Conservation (phyloP, 2,888 invertebrate genomes). For the Dolichopus griseipennis region DNA sequence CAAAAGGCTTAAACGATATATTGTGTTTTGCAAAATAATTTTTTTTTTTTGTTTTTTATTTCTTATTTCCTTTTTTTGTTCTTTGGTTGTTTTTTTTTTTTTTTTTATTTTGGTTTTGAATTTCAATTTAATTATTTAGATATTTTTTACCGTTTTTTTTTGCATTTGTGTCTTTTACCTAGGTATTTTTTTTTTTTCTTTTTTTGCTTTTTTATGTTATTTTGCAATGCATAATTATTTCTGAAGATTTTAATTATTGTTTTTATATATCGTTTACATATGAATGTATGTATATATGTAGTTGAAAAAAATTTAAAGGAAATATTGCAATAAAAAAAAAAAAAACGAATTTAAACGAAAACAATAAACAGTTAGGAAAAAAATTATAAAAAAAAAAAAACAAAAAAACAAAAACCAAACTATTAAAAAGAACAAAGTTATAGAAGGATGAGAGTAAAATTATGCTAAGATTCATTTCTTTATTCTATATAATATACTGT, state of each 20-base stretch:
- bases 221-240: constrained; percentile 1
- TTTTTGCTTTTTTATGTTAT: neutral
- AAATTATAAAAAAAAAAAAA: no score
- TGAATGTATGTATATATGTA: neutral
- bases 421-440: constrained; percentile 4
- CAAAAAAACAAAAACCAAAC: no score
- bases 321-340: neutral
- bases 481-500: no score
- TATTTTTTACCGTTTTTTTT: neutral
- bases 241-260: constrained; percentile 3
- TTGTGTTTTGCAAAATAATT: neutral
- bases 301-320: neutral
- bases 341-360: neutral
- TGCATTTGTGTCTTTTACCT: neutral
- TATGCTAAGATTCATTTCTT: neutral
- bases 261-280: neutral
- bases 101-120: neutral
- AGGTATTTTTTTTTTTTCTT: no score
- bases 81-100: no score
- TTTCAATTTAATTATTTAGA: constrained; percentile 3
- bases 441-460: neutral
- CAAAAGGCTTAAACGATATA: neutral
- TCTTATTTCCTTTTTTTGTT: no score
- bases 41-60: no score
- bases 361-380: no score